phyloP scores from a whole-genome alignment of 64 coral and sea anemone species.

The Exaiptasia diaphana region DNA sequence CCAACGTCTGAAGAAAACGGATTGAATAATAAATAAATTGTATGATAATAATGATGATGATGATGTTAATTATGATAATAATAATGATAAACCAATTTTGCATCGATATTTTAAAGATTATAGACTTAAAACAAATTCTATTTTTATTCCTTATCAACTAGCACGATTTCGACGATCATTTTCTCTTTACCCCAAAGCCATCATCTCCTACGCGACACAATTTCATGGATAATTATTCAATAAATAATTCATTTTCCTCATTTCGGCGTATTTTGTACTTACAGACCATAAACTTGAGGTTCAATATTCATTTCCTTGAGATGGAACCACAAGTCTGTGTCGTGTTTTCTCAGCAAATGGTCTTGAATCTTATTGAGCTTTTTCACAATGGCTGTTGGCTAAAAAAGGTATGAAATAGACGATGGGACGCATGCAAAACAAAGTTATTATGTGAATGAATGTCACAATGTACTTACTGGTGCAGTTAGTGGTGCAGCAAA shows the following conservation, averaged over 20 bases:
- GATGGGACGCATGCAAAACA: background rate
- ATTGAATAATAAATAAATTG: background rate
- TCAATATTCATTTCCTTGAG: slow-evolving; percentile 75
- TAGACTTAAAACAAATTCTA: too few relatives aligned
- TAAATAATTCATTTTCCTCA: too few relatives aligned
- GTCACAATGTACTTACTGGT: slow-evolving; percentile 53
- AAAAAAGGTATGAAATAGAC: background rate
- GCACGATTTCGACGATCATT: too few relatives aligned
- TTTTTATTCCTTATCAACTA: too few relatives aligned
- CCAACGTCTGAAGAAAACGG: slow-evolving; percentile 78
- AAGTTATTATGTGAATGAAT: background rate
- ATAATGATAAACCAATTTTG: too few relatives aligned
- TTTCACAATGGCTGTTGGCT: slow-evolving; percentile 93
- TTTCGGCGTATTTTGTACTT: too few relatives aligned
- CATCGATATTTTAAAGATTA: too few relatives aligned
- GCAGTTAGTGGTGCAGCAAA: slow-evolving; percentile 52
- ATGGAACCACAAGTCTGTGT: slow-evolving; percentile 75
- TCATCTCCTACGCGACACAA: too few relatives aligned
- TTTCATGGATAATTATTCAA: too few relatives aligned
- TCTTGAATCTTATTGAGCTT: slow-evolving; percentile 96
- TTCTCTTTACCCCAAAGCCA: too few relatives aligned
- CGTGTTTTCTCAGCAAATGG: slow-evolving; percentile 89
- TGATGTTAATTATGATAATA: too few relatives aligned
- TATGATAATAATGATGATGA: background rate
- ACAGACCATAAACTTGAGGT: slow-evolving; percentile 96